phyloP scores from a whole-genome alignment of 2,797 vertebrate species.

The Falco berigora region DNA sequence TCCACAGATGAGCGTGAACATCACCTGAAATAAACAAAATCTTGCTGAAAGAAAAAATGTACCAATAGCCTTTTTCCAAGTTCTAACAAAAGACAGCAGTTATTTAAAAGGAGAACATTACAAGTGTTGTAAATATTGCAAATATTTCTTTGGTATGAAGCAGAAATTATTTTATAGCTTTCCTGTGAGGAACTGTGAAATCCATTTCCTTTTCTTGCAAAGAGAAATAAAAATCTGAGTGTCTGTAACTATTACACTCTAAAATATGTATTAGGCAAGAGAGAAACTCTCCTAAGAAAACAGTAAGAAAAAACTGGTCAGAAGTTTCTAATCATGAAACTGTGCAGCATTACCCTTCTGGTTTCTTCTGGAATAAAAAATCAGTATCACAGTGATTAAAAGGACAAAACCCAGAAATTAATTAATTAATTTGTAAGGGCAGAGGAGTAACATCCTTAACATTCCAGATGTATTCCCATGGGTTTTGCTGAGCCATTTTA shows the following conservation, averaged over 20 bases:
- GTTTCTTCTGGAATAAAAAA: background rate
- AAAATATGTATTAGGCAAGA: background rate
- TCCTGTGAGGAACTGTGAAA: background rate
- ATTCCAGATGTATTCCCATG: background rate
- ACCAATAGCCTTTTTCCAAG: background rate
- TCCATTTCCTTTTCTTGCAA: background rate
- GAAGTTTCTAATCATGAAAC: background rate
- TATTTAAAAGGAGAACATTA: background rate
- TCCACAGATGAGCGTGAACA: constrained; percentile 17
- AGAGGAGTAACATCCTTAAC: background rate
- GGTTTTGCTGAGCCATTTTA: background rate
- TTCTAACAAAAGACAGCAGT: constrained; percentile 14
- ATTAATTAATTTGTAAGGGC: background rate
- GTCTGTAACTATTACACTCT: background rate
- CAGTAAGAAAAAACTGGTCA: background rate
- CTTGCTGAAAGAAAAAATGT: background rate
- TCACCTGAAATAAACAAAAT: constrained; percentile 21
- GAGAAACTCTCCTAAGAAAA: background rate
- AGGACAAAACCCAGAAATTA: background rate
- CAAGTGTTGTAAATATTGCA: background rate
- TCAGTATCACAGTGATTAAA: background rate
- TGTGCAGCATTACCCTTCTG: background rate
- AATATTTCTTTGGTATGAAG: background rate
- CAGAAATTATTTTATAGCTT: background rate
- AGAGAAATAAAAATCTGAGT: background rate